A percentile compares a stretch with the other conserved stretches of the same genome.
phyloP scores from a whole-genome alignment of 2,888 invertebrate genomes.

The Caenorhabditis sp. region DNA sequence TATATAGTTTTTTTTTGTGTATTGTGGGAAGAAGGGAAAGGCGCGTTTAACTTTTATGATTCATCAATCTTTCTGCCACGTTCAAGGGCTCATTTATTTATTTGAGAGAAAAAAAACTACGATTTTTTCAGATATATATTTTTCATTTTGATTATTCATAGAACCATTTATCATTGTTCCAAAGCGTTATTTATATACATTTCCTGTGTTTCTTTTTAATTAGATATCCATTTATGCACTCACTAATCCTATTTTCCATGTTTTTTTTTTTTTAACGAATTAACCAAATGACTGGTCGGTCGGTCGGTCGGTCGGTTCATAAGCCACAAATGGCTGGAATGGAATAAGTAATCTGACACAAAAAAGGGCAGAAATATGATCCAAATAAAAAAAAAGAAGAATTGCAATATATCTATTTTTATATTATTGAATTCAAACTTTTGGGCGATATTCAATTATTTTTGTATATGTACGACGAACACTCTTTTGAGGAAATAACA shows the following conservation, averaged over 20 bases:
- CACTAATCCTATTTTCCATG: background rate
- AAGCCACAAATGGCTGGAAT: background rate
- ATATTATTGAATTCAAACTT: background rate
- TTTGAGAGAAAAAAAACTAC: background rate
- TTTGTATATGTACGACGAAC: background rate
- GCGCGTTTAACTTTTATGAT: constrained; percentile 25
- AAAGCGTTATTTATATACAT: background rate
- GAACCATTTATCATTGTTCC: background rate
- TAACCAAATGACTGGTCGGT: too few species aligned
- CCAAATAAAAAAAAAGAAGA: too few species aligned
- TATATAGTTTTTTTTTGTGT: background rate
- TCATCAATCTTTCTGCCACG: constrained; percentile 30
- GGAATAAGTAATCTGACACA: background rate
- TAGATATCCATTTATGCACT: background rate
- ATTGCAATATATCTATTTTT: background rate
- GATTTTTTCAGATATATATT: background rate
- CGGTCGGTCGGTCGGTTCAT: background rate
- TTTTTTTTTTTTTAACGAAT: background rate
- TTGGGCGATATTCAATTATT: background rate
- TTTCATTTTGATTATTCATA: background rate
- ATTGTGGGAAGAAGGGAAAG: constrained; percentile 1
- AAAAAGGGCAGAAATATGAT: background rate
- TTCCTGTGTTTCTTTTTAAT: background rate
- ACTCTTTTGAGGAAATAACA: background rate
- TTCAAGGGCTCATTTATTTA: background rate